A percentile compares a stretch with the other conserved stretches of the same genome.
Conservation (phyloP, 2,888 invertebrate species). For the Amblyjoppa proteus region DNA sequence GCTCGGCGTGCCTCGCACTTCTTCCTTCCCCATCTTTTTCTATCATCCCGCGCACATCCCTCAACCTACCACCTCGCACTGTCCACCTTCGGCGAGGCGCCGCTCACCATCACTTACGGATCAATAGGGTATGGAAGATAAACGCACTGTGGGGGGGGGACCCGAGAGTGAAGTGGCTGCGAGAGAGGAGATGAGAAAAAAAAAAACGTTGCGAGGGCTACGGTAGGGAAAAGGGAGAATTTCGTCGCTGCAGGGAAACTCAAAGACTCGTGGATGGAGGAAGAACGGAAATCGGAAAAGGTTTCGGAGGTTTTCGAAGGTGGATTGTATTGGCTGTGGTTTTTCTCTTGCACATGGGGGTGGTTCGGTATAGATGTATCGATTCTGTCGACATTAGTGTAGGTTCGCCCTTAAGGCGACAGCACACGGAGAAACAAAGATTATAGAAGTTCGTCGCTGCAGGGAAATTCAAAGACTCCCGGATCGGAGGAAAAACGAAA, state of each 20-base stretch:
- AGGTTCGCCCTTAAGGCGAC: neutral
- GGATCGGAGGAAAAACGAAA: neutral
- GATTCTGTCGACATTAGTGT: neutral
- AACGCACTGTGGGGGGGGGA: constrained; percentile 78
- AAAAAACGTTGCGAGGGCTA: constrained; percentile 40
- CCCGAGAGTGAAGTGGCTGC: constrained; percentile 63
- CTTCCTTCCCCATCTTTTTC: constrained; percentile 25
- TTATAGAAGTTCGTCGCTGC: constrained; percentile 61
- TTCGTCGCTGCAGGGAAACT: constrained; percentile 71
- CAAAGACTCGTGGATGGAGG: constrained; percentile 63
- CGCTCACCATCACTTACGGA: constrained; percentile 82
- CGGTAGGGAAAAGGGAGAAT: constrained; percentile 22
- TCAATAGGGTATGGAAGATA: constrained; percentile 84
- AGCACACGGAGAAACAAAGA: neutral
- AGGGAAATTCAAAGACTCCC: constrained; percentile 72
- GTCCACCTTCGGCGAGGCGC: constrained; percentile 68
- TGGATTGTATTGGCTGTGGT: neutral
- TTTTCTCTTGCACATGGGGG: neutral
- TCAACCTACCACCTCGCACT: constrained; percentile 55
- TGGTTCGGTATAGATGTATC: neutral
- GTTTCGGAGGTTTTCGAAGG: neutral
- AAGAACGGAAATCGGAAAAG: constrained; percentile 2
- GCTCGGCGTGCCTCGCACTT: constrained; percentile 12
- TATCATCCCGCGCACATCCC: constrained; percentile 54
- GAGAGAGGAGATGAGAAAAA: constrained; percentile 37